Conservation (phyloP, 2,113 vertebrate species). For the Neolamprologus longior region DNA sequence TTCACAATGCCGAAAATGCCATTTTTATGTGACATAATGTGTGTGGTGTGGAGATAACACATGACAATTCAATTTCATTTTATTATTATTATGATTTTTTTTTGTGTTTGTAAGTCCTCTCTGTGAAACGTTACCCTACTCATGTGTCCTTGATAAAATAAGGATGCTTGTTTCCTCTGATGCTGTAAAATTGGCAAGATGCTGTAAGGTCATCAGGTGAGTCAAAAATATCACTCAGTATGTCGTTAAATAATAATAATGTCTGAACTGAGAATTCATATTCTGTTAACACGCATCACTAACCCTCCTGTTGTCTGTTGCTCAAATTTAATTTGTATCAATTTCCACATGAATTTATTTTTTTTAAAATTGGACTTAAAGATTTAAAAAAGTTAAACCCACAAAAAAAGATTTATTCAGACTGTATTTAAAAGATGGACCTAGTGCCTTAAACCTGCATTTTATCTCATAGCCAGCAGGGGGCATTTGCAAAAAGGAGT, state of each 20-base stretch:
- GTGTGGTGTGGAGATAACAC: not conserved
- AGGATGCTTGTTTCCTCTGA: not conserved
- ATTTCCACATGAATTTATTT: not conserved
- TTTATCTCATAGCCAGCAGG: not conserved
- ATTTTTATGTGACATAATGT: not conserved
- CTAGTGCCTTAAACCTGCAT: not conserved
- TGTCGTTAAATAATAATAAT: not conserved
- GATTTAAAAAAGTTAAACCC: not conserved
- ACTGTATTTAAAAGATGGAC: not conserved
- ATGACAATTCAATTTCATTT: not conserved
- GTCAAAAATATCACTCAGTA: not conserved
- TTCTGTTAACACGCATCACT: not conserved
- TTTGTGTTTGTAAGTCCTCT: not conserved
- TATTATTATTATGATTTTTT: not conserved
- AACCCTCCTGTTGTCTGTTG: not conserved
- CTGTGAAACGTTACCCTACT: not conserved
- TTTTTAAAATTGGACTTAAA: not conserved
- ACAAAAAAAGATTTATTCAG: not conserved
- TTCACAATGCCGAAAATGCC: constrained; percentile 6
- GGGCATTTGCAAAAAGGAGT: not conserved
- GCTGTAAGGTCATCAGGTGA: not conserved
- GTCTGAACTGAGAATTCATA: not conserved
- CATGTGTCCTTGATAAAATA: not conserved
- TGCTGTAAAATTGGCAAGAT: not conserved
- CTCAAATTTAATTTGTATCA: not conserved